Percentiles rank a stretch among this genome's conserved stretches.
phyloP scores from a whole-genome alignment of 2,797 vertebrate species.

The Mus caroli region DNA sequence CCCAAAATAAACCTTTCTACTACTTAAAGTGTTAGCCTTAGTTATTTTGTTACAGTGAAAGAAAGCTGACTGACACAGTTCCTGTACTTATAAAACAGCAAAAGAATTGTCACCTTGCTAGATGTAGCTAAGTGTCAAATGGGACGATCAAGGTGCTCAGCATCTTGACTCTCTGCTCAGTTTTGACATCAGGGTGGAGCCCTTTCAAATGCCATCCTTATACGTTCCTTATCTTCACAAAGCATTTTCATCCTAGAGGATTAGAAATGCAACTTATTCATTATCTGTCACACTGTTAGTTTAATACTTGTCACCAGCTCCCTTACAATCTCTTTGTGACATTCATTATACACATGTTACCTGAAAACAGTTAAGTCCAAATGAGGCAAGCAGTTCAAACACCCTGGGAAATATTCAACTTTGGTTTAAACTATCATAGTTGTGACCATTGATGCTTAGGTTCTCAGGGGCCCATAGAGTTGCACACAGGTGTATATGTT shows the following conservation, averaged over 20 bases:
- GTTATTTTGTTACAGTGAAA: background rate
- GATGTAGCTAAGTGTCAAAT: background rate
- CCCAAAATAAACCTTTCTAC: background rate
- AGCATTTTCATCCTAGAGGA: background rate
- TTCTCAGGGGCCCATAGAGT: fast-evolving
- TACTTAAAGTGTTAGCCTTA: background rate
- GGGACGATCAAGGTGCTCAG: background rate
- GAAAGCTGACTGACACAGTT: background rate
- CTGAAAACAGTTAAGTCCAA: background rate
- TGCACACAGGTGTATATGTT: fast-evolving
- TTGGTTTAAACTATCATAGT: background rate
- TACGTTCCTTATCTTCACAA: background rate
- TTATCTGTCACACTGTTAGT: background rate
- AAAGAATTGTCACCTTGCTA: background rate
- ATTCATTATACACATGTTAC: background rate
- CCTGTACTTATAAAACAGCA: background rate
- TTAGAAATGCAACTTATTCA: constrained; percentile 9
- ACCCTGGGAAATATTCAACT: background rate
- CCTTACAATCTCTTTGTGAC: constrained; percentile 24
- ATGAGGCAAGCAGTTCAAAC: background rate
- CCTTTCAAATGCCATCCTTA: background rate
- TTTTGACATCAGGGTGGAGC: background rate
- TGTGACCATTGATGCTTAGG: fast-evolving
- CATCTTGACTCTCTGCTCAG: fast-evolving
- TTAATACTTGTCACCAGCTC: background rate